Evolutionary conservation across 2,888 invertebrate genomes (phyloP).

Genomic region (Gonocerus acuteangulatus): DNA sequence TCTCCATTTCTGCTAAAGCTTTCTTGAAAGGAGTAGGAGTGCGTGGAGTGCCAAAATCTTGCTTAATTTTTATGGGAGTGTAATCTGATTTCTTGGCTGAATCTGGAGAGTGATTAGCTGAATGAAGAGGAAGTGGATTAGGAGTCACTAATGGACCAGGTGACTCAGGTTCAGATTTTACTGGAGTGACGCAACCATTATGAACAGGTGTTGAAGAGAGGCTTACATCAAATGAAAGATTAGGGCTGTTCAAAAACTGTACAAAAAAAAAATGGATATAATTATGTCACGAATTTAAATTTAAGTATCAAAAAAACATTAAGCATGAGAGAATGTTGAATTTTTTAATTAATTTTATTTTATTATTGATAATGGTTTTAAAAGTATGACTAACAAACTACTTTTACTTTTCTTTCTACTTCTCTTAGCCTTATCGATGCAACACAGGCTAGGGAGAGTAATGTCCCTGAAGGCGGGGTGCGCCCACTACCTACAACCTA

Average conservation of each 20-base stretch:
- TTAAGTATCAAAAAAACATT: too few species aligned
- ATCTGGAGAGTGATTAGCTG: slow-evolving; percentile 39
- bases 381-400: too few species aligned
- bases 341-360: too few species aligned
- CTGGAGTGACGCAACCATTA: slow-evolving; percentile 29
- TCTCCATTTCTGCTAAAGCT: slow-evolving; percentile 78
- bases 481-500: too few species aligned
- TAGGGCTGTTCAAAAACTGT: slow-evolving; percentile 70
- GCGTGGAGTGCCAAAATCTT: slow-evolving; percentile 43
- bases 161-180: slow-evolving; percentile 27
- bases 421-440: too few species aligned
- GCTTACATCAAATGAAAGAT: slow-evolving; percentile 51
- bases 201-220: slow-evolving; percentile 38
- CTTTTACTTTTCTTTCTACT: too few species aligned
- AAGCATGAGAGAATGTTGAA: too few species aligned
- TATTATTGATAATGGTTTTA: too few species aligned
- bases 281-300: too few species aligned
- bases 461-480: too few species aligned
- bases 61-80: slow-evolving; percentile 18
- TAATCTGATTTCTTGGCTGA: slow-evolving; percentile 21
- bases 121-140: slow-evolving; percentile 41
- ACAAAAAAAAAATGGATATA: not conserved
- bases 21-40: slow-evolving; percentile 94
- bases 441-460: too few species aligned
- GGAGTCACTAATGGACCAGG: slow-evolving; percentile 45